Evolutionary conservation across 2,888 invertebrate species (phyloP).

Genomic region (Homarus gammarus): DNA sequence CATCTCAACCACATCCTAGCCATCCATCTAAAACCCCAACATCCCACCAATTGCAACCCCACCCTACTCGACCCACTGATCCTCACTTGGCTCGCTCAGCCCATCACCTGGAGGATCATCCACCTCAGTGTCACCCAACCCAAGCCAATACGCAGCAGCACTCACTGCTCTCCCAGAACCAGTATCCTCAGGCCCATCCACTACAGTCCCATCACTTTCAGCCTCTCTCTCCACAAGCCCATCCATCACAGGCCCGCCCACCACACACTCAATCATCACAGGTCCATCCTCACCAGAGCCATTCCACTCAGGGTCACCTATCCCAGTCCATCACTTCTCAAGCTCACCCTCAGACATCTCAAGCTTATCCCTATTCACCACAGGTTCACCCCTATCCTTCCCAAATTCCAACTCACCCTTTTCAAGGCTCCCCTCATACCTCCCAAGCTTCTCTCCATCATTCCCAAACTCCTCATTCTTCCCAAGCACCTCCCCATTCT

Average conservation of each 20-base stretch:
- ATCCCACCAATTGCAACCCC: background rate
- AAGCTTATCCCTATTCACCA: background rate
- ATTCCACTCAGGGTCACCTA: background rate
- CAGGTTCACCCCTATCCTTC: background rate
- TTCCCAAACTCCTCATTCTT: background rate
- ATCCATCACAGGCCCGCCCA: background rate
- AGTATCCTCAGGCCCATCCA: background rate
- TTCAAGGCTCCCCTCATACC: background rate
- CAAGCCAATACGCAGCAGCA: background rate
- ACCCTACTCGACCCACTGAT: background rate
- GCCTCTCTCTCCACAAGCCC: background rate
- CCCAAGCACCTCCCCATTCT: background rate
- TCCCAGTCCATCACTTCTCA: background rate
- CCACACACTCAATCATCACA: background rate
- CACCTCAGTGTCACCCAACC: background rate
- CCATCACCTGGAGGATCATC: background rate
- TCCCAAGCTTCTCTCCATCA: background rate
- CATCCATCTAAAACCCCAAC: constrained; percentile 2
- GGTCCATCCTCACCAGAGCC: background rate
- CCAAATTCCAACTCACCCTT: background rate
- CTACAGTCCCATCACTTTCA: background rate
- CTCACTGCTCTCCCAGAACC: too few relatives aligned
- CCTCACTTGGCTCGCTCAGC: background rate
- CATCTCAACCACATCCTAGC: background rate
- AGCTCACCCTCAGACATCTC: background rate